Evolutionary conservation across 2,888 invertebrate species (phyloP), one percentile per base, ranked within the genome.

Genomic region (Hirtodrosophila alboralis): DNA sequence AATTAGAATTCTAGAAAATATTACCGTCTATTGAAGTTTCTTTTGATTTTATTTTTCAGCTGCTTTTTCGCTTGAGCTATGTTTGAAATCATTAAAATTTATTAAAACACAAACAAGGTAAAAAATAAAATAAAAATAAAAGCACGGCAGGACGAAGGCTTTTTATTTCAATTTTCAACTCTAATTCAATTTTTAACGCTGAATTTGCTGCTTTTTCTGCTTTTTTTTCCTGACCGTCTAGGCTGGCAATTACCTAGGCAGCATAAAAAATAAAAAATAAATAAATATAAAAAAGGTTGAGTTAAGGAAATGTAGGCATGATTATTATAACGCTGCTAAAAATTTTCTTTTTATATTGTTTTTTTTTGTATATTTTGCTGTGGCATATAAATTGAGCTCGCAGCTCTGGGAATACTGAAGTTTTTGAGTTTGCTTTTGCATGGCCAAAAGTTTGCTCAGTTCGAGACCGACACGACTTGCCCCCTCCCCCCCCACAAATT

Each of bases 161-260:
- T 64, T 64, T 59, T 58, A 69, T 64, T 79, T 83, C 79, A 73
- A 76, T 79, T 76, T 71, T 62, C 70, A 60, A 60, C 83, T 81
- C 79, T 78, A 78, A 81, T 84, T 80, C 68, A 80, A 81, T 80
- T 80, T 79, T 62, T 64, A 41, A 18, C 64, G 85, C 79, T 84
- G 80, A 84, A 71, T 73, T 70, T 73, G 71, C 68, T 44, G n/a
- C n/a, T n/a, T n/a, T n/a, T n/a, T n/a, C n/a, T n/a, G n/a, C 63
- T 18, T 65, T 77, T 73, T 70, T 52, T 34, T 38, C 12, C 16
- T 38, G 21, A 13, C 38, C 36, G 49, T 61, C 64, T 75, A 64
- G 60, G 57, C 68, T n/a, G 30, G 18, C 40, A 61, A 72, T 64
- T 70, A 72, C 66, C 62, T 51, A 60, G 59, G 40, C 38, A 53